Evolutionary conservation across 2,797 vertebrate genomes (phyloP).

Genomic region (Sebastes cheni): DNA sequence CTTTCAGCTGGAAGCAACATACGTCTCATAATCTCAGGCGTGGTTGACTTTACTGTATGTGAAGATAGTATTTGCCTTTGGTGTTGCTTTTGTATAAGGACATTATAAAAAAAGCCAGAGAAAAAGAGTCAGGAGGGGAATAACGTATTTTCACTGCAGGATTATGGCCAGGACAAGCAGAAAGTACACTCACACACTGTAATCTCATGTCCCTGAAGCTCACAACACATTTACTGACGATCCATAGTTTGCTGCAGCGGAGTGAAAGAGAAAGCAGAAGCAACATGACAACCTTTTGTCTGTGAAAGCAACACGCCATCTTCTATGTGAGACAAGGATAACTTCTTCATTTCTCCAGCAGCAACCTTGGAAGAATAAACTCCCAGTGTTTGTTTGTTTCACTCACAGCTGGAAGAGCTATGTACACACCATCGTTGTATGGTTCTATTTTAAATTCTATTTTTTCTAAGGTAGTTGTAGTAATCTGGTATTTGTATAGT

Average conservation of each 20-base stretch:
- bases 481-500: too few relatives aligned
- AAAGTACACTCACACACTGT: background rate
- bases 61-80: background rate
- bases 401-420: background rate
- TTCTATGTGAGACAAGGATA: slow-evolving; percentile 37
- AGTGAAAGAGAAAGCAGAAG: slow-evolving; percentile 36
- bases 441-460: too few relatives aligned
- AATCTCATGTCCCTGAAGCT: background rate
- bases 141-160: background rate
- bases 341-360: background rate
- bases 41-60: background rate
- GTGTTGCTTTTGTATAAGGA: background rate
- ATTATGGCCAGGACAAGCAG: background rate
- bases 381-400: background rate
- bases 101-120: background rate
- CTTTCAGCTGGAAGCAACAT: background rate
- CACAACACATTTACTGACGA: slow-evolving; percentile 49
- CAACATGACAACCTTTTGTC: slow-evolving; percentile 46
- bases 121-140: background rate
- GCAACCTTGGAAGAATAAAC: too few relatives aligned
- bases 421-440: too few relatives aligned
- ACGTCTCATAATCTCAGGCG: background rate
- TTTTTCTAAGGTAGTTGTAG: too few relatives aligned
- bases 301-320: slow-evolving; percentile 20
- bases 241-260: slow-evolving; percentile 39